Base-by-base conservation (phyloP, 2,888 invertebrate genomes). In the Linnaemya vulpina region DNA sequence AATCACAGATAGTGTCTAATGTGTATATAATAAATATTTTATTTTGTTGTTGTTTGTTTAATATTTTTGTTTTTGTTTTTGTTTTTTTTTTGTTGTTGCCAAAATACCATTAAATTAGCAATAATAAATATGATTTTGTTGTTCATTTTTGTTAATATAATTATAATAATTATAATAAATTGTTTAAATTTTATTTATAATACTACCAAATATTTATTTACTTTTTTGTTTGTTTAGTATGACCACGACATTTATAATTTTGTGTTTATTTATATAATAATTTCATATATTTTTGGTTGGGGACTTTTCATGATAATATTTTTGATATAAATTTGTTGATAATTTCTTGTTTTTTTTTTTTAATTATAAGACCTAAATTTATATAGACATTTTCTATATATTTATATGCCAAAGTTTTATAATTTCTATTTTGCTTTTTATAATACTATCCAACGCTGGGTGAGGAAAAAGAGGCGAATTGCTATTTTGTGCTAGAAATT, bases 1-100 rank as follows among this genome's bases (percentile, higher is more conserved):
- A 92, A 92, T 92, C 92, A 92, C 92, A 92, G 92, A 92, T 92
- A 92, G 92, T 92, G 91, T 92, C 91, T 90, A 91, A 91, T 91
- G 89, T 91, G 86, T 87, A 86, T 88, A 87, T 88, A 86, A 87
- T 90, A 90, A 90, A 90, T 90, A 90, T 89, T 87, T 88, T 30
- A 30, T 30, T 88, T 85, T 51, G 46, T 43, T 78, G 53, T 83
- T 83, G 40, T 76, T 63, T 60, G 62, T 78, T 78, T 68, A 67
- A 71, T 63, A 35, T 68, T 74, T 74, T 62, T 40, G 30, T 40
- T 84, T 76, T 74, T 79, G 74, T 79, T 73, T n/a, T n/a, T n/a
- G n/a, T n/a, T n/a, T n/a, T n/a, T n/a, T n/a, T n/a, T n/a, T n/a
- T n/a, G n/a, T n/a, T n/a, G n/a, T n/a, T 79, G 86, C 87, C 86